phyloP scores from a whole-genome alignment of 2,113 vertebrate species.

The Clupea harengus region DNA sequence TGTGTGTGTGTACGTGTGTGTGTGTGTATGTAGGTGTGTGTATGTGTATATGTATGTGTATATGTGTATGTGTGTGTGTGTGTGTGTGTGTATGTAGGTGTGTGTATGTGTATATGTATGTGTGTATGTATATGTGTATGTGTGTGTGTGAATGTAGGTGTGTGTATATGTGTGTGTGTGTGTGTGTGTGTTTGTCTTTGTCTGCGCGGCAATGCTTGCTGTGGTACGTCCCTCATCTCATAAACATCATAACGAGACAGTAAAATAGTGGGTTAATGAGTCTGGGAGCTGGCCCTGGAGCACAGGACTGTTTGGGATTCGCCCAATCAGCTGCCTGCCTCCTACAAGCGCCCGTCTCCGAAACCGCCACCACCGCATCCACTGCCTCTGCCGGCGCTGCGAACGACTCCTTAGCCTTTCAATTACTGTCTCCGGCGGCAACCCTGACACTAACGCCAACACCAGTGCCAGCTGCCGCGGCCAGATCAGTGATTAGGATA shows the following conservation, averaged over 20 bases:
- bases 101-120: background rate
- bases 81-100: background rate
- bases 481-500: background rate
- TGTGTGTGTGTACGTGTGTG: background rate
- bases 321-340: background rate
- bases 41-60: background rate
- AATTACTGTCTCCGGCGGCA: background rate
- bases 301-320: slow-evolving; percentile 33
- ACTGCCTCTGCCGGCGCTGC: background rate
- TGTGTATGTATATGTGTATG: background rate
- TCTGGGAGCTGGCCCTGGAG: slow-evolving; percentile 20
- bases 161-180: background rate
- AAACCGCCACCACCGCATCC: background rate
- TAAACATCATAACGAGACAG: slow-evolving; percentile 42
- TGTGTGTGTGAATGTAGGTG: background rate
- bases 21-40: background rate
- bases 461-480: background rate
- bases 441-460: background rate
- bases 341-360: background rate
- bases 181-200: background rate
- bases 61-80: background rate
- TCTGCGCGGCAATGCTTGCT: background rate
- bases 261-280: slow-evolving; percentile 43
- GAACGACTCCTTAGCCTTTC: background rate
- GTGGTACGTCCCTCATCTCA: slow-evolving; percentile 20